Percentiles rank a stretch among this genome's conserved stretches.
Conservation (phyloP, 2,888 invertebrate genomes). For the Esperia sulphurella region DNA sequence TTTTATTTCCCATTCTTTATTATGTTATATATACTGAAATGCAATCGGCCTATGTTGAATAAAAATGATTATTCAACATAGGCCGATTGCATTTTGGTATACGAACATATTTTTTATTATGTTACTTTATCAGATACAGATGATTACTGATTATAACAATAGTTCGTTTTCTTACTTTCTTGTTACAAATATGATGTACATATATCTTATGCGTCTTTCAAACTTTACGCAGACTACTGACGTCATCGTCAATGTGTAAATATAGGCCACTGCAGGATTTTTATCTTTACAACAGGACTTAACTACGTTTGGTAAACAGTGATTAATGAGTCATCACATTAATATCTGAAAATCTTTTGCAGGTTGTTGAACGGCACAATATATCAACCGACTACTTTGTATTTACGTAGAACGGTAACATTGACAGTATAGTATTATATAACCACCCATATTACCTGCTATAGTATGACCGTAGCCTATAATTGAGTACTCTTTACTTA, state of each 20-base stretch:
- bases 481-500: constrained; percentile 35
- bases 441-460: constrained; percentile 1
- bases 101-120: too few species aligned
- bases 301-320: background rate
- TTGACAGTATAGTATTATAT: constrained; percentile 4
- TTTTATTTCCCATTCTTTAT: too few species aligned
- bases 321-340: constrained; percentile 4
- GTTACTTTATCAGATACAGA: too few species aligned
- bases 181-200: background rate
- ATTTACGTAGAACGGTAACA: constrained; percentile 15
- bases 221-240: background rate
- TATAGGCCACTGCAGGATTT: constrained; percentile 1
- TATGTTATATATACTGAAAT: too few species aligned
- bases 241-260: background rate
- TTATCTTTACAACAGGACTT: constrained; percentile 1
- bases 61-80: too few species aligned
- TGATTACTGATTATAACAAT: too few species aligned
- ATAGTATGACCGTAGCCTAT: constrained; percentile 24
- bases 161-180: too few species aligned
- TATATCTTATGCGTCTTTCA: background rate
- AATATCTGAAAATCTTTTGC: constrained; percentile 15
- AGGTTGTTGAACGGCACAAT: constrained; percentile 12
- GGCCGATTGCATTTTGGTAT: too few species aligned
- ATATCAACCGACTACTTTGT: constrained; percentile 11
- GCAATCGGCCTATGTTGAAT: too few species aligned